phyloP scores from a whole-genome alignment of 2,888 invertebrate species.

The Rhingia campestris region DNA sequence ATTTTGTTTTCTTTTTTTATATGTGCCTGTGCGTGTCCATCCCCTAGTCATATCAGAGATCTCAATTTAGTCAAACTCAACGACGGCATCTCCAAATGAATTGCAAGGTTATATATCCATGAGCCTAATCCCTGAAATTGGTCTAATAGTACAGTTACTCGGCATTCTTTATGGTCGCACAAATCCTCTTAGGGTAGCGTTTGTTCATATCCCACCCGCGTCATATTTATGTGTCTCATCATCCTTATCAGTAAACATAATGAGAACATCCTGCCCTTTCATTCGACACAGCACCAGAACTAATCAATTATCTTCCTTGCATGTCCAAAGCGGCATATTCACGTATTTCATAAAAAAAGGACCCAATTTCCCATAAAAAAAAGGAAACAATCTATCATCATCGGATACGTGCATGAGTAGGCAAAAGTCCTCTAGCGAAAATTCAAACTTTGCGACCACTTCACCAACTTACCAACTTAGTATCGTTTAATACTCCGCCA shows the following conservation, averaged over 20 bases:
- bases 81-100: not conserved
- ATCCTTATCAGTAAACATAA: slow-evolving; percentile 52
- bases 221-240: slow-evolving; percentile 68
- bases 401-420: slow-evolving; percentile 70
- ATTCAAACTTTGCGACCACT: slow-evolving; percentile 56
- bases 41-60: too few relatives aligned
- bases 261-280: slow-evolving; percentile 15
- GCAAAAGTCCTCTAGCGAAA: slow-evolving; percentile 63
- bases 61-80: too few relatives aligned
- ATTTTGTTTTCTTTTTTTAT: too few relatives aligned
- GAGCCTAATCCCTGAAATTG: slow-evolving; percentile 47
- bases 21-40: too few relatives aligned
- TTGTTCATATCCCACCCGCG: not conserved
- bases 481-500: slow-evolving; percentile 60
- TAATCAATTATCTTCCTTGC: slow-evolving; percentile 54
- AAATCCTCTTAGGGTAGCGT: slow-evolving; percentile 39
- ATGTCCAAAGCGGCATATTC: slow-evolving; percentile 48
- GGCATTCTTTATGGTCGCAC: slow-evolving; percentile 29
- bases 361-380: slow-evolving; percentile 43
- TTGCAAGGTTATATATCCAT: not conserved
- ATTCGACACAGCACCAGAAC: slow-evolving; percentile 13
- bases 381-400: slow-evolving; percentile 71
- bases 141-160: slow-evolving; percentile 24
- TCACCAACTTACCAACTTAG: slow-evolving; percentile 57
- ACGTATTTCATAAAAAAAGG: slow-evolving; percentile 40